These are phyloP conservation scores for Chrysina gloriosa DNA, from an alignment of 2,888 invertebrate genomes.

Conservation along the genomic window DNA sequence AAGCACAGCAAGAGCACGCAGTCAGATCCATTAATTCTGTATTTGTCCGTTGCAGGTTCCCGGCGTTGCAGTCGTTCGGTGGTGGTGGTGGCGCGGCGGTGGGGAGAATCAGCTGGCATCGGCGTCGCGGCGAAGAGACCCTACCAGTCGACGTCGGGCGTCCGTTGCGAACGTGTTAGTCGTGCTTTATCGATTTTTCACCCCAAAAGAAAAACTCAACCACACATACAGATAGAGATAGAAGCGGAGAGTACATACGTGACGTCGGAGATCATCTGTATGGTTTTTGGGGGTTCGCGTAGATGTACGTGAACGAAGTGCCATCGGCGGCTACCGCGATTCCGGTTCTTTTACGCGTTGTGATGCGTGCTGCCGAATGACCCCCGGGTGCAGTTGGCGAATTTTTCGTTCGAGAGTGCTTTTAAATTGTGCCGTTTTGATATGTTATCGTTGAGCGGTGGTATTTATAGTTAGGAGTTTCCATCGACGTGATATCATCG, in stretches of 20 bases:
- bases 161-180: constrained; percentile 60
- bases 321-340: neutral
- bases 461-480: too few relatives aligned
- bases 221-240: too few relatives aligned
- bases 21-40: constrained; percentile 43
- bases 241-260: too few relatives aligned
- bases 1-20: neutral
- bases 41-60: constrained; percentile 64
- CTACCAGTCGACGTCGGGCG: constrained; percentile 70
- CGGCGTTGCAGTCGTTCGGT: constrained; percentile 59
- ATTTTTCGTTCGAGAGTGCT: too few relatives aligned
- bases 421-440: too few relatives aligned
- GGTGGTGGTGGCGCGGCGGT: constrained; percentile 47
- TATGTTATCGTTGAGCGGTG: too few relatives aligned
- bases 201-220: too few relatives aligned
- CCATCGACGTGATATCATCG: too few relatives aligned
- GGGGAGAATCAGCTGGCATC: constrained; percentile 62
- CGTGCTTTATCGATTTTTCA: constrained; percentile 45
- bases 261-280: too few relatives aligned
- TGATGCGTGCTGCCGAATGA: constrained; percentile 53
- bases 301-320: constrained; percentile 47
- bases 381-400: too few relatives aligned
- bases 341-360: constrained; percentile 46
- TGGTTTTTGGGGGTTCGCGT: too few relatives aligned
- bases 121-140: constrained; percentile 67